Conservation (phyloP, 1,140 invertebrate genomes). For the Neoseiulus cucumeris region DNA sequence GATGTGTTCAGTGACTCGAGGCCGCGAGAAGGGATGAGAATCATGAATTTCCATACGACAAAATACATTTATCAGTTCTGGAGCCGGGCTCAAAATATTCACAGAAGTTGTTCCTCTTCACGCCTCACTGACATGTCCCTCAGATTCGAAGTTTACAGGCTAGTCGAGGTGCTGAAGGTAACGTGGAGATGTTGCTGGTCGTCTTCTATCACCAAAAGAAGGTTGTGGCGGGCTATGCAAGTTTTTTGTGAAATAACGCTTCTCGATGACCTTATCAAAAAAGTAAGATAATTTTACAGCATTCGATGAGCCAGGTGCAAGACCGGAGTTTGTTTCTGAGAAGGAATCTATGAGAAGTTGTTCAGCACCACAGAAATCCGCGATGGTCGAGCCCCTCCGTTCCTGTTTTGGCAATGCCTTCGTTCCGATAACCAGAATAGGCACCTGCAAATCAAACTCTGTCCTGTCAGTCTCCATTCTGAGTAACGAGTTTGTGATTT, state of each 20-base stretch:
- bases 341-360: neutral
- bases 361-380: neutral
- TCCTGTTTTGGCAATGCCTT: neutral
- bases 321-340: slow-evolving; percentile 11
- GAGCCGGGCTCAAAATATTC: too few relatives aligned
- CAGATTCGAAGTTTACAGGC: neutral
- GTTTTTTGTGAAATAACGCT: neutral
- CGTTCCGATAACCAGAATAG: neutral
- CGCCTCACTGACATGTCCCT: too few relatives aligned
- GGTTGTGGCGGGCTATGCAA: neutral
- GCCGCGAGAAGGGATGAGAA: too few relatives aligned
- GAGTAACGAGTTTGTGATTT: too few relatives aligned
- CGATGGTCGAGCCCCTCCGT: slow-evolving; percentile 5
- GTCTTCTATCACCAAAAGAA: neutral
- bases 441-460: neutral
- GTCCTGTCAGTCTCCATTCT: too few relatives aligned
- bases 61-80: too few relatives aligned
- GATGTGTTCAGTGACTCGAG: too few relatives aligned
- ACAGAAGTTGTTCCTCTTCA: too few relatives aligned
- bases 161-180: slow-evolving; percentile 5
- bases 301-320: slow-evolving; percentile 75
- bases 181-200: neutral
- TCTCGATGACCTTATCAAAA: slow-evolving; percentile 50
- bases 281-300: slow-evolving; percentile 76
- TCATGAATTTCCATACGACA: too few relatives aligned